A percentile compares a stretch with the other conserved stretches of the same genome.
Evolutionary conservation across 2,888 invertebrate species (phyloP).

Genomic region (Trimorus sp.): DNA sequence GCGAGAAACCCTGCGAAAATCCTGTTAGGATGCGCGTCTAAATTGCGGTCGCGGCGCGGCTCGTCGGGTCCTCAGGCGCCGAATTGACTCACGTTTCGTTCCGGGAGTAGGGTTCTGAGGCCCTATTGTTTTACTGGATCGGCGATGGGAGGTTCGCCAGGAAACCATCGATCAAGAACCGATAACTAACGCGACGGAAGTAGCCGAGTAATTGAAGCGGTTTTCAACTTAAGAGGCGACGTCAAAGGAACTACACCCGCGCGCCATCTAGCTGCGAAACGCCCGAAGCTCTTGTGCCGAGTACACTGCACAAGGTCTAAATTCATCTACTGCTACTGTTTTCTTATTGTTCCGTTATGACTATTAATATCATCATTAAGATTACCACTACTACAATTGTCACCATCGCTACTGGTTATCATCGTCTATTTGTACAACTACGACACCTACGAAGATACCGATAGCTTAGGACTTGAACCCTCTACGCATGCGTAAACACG

Average conservation of each 20-base stretch:
- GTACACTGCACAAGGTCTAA: too few species aligned
- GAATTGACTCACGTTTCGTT: conserved; percentile 81
- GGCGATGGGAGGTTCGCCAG: conserved; percentile 71
- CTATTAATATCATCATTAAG: background rate
- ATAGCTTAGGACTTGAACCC: conserved; percentile 71
- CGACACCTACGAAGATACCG: conserved; percentile 33
- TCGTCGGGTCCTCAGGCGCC: conserved; percentile 70
- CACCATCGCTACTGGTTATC: background rate
- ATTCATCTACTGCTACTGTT: too few species aligned
- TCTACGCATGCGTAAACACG: conserved; percentile 6
- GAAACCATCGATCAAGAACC: background rate
- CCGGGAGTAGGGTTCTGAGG: conserved; percentile 78
- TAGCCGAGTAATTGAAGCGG: too few species aligned
- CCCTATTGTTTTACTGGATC: conserved; percentile 73
- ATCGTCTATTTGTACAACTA: conserved; percentile 20
- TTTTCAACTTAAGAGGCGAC: too few species aligned
- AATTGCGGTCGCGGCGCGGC: conserved; percentile 27
- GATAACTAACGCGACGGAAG: too few species aligned
- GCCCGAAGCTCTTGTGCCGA: too few species aligned
- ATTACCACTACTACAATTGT: background rate
- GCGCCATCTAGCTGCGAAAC: too few species aligned
- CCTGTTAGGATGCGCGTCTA: background rate
- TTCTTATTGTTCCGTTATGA: too few species aligned
- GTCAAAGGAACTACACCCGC: too few species aligned
- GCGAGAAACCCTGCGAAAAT: conserved; percentile 40